Evolutionary conservation across 2,888 invertebrate species (phyloP), one percentile per base, ranked within the genome.

Genomic region (Xiphydria camelus): DNA sequence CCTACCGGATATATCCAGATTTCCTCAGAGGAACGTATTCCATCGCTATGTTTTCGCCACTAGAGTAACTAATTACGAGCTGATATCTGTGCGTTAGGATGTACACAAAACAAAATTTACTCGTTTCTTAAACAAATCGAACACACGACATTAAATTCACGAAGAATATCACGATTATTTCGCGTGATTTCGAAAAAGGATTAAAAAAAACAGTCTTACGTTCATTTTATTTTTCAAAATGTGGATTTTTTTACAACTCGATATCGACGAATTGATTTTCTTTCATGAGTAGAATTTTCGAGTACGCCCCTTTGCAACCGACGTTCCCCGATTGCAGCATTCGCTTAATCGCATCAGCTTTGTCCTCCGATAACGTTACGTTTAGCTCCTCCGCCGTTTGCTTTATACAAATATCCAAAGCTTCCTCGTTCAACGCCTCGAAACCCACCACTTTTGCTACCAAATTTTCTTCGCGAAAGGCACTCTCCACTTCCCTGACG

Each of bases 241-340:
- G 5, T 29, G 29, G 9, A n/a, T n/a, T n/a, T n/a, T n/a, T 12
- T 29, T 5, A 26, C 26, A 10, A 10, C 15, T 29, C 15, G 7
- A 29, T 12, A 14, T 9, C 29, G 3, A 29, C 5, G 12, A 7
- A 3, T 29, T 10, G 7, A 32, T 40, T 40, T 22, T 29, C 32
- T 15, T 41, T 42, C n/a, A 58, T 32, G 17, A 66, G 41, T 29
- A 61, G 62, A 33, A 73, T 64, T 47, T 73, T 71, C 1, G 69
- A 59, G 15, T 66, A 59, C 17, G 69, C 72, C 23, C 73, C 67
- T 37, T 75, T 75, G 26, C 75, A 75, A 3, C 74, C 75, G 35
- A 58, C 64, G 12, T 61, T 55, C 2, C 55, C 39, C 2, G 6
- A 18, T 6, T 63, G n/a, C 10, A 74, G 54, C 38, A 52, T 50